phyloP scores from a whole-genome alignment of 64 coral and sea anemone species.

The Hydrozoanthus tunicans region DNA sequence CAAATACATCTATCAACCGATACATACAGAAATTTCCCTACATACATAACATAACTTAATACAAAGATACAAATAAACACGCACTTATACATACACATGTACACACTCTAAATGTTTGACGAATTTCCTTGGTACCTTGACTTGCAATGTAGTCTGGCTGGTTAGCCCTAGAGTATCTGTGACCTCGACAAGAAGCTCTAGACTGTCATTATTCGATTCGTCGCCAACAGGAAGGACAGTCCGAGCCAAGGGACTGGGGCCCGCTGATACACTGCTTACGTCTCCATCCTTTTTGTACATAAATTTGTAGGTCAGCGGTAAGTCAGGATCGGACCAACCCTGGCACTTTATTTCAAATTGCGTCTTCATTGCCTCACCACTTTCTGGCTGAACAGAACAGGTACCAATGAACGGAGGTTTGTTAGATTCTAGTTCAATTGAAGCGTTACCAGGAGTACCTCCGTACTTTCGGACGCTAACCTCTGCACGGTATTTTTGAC shows the following conservation, averaged over 20 bases:
- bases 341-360: slow-evolving; percentile 29
- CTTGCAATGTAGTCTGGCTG: neutral
- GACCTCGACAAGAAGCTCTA: slow-evolving; percentile 33
- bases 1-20: too few relatives aligned
- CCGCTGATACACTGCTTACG: slow-evolving; percentile 21
- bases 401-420: neutral
- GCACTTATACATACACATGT: too few relatives aligned
- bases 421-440: neutral
- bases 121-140: neutral
- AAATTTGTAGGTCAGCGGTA: slow-evolving; percentile 40
- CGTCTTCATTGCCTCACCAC: slow-evolving; percentile 49
- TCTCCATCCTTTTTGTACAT: slow-evolving; percentile 39
- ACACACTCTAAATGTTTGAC: neutral
- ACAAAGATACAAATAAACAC: too few relatives aligned
- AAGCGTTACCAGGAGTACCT: slow-evolving; percentile 28
- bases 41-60: too few relatives aligned
- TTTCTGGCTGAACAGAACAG: slow-evolving; percentile 34
- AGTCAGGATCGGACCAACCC: slow-evolving; percentile 27
- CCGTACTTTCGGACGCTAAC: slow-evolving; percentile 37
- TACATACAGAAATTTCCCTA: too few relatives aligned
- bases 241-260: neutral
- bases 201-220: slow-evolving; percentile 11
- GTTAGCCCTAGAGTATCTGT: slow-evolving; percentile 26
- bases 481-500: slow-evolving; percentile 11
- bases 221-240: slow-evolving; percentile 21